Evolutionary conservation across 2,888 invertebrate genomes (phyloP).

Genomic region (Aphidoletes aphidimyza): DNA sequence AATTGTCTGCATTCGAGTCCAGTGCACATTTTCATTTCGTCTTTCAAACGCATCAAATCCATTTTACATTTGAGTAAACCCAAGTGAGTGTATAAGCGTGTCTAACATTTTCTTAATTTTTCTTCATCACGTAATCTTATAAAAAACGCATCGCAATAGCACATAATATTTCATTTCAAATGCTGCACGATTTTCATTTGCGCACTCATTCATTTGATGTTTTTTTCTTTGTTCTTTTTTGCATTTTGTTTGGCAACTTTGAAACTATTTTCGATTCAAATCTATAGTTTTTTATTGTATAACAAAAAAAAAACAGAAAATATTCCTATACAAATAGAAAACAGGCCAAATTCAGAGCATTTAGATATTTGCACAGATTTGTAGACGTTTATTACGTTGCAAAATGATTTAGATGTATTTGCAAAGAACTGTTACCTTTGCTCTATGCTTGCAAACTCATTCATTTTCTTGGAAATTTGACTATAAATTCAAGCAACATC

Average conservation of each 20-base stretch:
- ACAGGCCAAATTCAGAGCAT: not conserved
- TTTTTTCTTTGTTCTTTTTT: not conserved
- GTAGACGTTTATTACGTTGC: not conserved
- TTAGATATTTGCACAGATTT: not conserved
- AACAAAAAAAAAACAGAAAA: not conserved
- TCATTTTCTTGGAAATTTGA: too few relatives aligned
- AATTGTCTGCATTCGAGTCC: not conserved
- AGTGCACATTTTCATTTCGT: not conserved
- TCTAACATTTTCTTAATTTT: conserved; percentile 40
- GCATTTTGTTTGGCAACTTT: not conserved
- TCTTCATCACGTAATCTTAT: conserved; percentile 11
- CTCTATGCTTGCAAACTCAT: too few relatives aligned
- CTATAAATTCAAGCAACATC: too few relatives aligned
- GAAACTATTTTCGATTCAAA: not conserved
- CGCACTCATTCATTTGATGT: conserved; percentile 32
- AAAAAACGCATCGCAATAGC: conserved; percentile 13
- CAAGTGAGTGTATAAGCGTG: not conserved
- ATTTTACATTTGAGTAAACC: not conserved
- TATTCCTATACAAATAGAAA: not conserved
- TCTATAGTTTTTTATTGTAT: not conserved
- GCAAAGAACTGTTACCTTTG: not conserved
- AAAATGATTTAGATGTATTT: not conserved
- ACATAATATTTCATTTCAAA: not conserved
- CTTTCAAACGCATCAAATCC: not conserved
- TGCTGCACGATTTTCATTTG: not conserved